phyloP scores from a whole-genome alignment of 2,888 invertebrate species.

The Diarsia brunnea region DNA sequence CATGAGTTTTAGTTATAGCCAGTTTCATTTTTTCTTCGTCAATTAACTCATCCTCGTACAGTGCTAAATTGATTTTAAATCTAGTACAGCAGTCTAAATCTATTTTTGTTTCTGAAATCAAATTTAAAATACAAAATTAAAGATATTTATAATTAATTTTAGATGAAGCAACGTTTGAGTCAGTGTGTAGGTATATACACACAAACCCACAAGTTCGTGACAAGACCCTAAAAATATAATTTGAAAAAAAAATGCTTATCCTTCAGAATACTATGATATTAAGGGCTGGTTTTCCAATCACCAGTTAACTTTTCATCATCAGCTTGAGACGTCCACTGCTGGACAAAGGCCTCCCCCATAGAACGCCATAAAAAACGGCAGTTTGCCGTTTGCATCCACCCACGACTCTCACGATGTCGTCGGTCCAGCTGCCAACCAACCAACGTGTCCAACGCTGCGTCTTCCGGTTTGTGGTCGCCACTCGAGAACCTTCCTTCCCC shows the following conservation, averaged over 20 bases:
- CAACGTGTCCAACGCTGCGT: no score
- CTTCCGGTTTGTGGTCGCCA: no score
- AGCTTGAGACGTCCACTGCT: no score
- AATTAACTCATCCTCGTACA: constrained; percentile 91
- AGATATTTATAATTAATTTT: neutral
- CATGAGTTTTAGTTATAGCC: constrained; percentile 91
- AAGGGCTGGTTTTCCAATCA: no score
- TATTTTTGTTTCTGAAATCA: constrained; percentile 90
- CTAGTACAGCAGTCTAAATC: constrained; percentile 92
- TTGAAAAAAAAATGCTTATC: neutral
- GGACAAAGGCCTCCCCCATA: no score
- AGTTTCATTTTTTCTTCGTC: constrained; percentile 91
- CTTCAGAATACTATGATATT: neutral
- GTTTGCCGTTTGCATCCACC: no score
- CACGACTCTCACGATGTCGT: no score
- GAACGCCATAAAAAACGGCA: no score
- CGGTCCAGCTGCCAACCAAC: no score
- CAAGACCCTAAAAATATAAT: neutral
- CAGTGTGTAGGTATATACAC: neutral
- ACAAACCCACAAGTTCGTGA: neutral
- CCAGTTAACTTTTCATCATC: no score
- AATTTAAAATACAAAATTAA: neutral
- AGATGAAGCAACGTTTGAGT: neutral
- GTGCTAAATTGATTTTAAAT: constrained; percentile 90
- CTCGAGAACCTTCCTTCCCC: no score